These are phyloP conservation scores for Hydropotes inermis DNA, from an alignment of 2,113 vertebrate species.

Conservation along the genomic window DNA sequence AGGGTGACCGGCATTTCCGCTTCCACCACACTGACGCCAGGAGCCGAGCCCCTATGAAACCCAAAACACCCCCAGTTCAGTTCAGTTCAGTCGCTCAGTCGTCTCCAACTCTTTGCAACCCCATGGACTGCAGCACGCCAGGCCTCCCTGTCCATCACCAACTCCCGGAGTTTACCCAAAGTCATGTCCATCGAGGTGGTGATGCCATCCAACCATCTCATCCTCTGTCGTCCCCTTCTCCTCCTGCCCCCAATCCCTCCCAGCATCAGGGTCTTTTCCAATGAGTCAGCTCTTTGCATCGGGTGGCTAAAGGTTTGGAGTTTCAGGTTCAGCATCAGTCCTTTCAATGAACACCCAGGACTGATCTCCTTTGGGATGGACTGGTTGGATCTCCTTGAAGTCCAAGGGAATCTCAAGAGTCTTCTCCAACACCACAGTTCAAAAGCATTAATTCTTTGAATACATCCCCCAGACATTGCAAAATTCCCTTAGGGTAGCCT, in stretches of 20 bases:
- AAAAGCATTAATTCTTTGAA: not conserved
- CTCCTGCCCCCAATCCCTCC: not conserved
- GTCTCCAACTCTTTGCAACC: rapidly evolving
- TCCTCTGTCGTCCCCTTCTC: not conserved
- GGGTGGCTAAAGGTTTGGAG: not conserved
- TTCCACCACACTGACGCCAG: rapidly evolving
- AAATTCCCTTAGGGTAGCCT: not conserved
- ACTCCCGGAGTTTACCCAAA: not conserved
- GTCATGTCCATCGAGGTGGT: not conserved
- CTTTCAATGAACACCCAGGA: not conserved
- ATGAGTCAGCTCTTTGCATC: not conserved
- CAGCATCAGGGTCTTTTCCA: not conserved
- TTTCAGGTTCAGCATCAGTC: not conserved
- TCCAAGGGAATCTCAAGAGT: not conserved
- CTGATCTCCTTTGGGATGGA: not conserved
- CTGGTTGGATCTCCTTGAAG: not conserved
- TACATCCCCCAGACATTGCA: not conserved
- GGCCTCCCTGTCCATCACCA: not conserved
- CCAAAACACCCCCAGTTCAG: not conserved
- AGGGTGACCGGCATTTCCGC: rapidly evolving
- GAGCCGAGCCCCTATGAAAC: not conserved
- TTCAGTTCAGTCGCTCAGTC: not conserved
- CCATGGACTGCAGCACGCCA: not conserved
- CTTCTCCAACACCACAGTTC: not conserved
- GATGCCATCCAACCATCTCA: not conserved